Evolutionary conservation across 2,888 invertebrate species (phyloP), one percentile per base, ranked within the genome.

Genomic region (Lithophane leautieri): DNA sequence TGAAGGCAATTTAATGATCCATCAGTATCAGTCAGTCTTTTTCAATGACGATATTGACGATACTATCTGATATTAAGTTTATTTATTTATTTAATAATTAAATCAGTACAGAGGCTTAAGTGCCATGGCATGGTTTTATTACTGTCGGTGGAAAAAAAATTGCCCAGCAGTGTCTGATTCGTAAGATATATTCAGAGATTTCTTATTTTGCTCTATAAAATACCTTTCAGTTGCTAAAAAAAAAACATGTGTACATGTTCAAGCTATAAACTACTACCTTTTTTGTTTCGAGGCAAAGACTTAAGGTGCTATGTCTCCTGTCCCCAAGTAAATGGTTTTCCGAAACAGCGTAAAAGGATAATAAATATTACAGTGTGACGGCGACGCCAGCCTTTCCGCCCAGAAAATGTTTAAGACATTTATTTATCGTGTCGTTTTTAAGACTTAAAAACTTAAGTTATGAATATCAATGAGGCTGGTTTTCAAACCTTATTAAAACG

Each of bases 361-460:
- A 72, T 81, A 82, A 74, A 73, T 84, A 80, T 72, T 83, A 69
- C 79, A 81, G 54, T 28, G 34, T 44, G 67, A 78, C 60, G 79
- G 62, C 68, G 22, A 42, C 34, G 50, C 54, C 61, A 76, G 58
- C 56, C 40, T 67, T 78, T 68, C n/a, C 12, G n/a, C 42, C 34
- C 63, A 16, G 34, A 68, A 82, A 78, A 72, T 71, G 62, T 67
- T 47, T 40, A 40, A 67, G 22, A 54, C 66, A 62, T 70, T 69
- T 70, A 82, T 77, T 78, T 83, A 77, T 28, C 8, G 56, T 42
- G 52, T 22, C 47, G 67, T 71, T 67, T 60, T 62, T 42, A 70
- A 66, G 61, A 58, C 54, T 54, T 78, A 22, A 50, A 19, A 19
- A 68, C 70, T 50, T 16, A 28, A 47, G 34, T 77, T 83, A 72